Percentiles rank a stretch among this genome's conserved stretches.
Evolutionary conservation across 1,140 invertebrate species (phyloP).

Genomic region (Drosophila seguyi): DNA sequence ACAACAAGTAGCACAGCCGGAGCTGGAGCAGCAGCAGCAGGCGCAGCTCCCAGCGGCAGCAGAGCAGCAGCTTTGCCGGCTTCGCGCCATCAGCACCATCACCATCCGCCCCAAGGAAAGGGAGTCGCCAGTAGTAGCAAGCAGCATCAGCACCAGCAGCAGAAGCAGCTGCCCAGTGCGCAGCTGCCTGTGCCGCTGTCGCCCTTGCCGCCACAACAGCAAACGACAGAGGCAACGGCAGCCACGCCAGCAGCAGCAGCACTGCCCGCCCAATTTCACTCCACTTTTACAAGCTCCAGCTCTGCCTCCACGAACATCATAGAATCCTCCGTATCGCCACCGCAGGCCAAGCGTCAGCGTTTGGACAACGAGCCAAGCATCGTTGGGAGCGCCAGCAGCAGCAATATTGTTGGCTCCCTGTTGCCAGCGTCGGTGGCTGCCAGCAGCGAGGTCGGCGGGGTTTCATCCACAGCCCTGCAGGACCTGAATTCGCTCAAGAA

Average conservation of each 20-base stretch:
- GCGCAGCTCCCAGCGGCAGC: constrained; percentile 36
- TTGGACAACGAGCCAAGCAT: constrained; percentile 48
- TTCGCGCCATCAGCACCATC: constrained; percentile 37
- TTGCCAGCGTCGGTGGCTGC: constrained; percentile 65
- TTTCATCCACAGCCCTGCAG: constrained; percentile 60
- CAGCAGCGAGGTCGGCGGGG: constrained; percentile 53
- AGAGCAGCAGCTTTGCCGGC: constrained; percentile 45
- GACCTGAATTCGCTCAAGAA: constrained; percentile 82
- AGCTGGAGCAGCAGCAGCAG: constrained; percentile 21
- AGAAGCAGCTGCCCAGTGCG: constrained; percentile 68
- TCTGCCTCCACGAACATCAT: constrained; percentile 23
- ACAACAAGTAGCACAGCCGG: constrained; percentile 21
- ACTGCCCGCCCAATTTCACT: constrained; percentile 33
- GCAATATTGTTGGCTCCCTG: constrained; percentile 71
- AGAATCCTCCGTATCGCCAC: constrained; percentile 43
- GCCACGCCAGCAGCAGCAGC: constrained; percentile 55
- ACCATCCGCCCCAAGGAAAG: constrained; percentile 22
- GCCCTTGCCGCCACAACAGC: constrained; percentile 57
- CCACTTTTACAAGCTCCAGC: constrained; percentile 6
- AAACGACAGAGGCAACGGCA: constrained; percentile 76
- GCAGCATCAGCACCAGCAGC: constrained; percentile 44
- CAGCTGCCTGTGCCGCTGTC: constrained; percentile 75
- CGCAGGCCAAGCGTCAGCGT: constrained; percentile 78
- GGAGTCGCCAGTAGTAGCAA: constrained; percentile 50
- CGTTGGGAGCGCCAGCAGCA: constrained; percentile 37